Evolutionary conservation across 1,140 invertebrate genomes (phyloP), one percentile per base, ranked within the genome.

Genomic region (Latrodectus geometricus): DNA sequence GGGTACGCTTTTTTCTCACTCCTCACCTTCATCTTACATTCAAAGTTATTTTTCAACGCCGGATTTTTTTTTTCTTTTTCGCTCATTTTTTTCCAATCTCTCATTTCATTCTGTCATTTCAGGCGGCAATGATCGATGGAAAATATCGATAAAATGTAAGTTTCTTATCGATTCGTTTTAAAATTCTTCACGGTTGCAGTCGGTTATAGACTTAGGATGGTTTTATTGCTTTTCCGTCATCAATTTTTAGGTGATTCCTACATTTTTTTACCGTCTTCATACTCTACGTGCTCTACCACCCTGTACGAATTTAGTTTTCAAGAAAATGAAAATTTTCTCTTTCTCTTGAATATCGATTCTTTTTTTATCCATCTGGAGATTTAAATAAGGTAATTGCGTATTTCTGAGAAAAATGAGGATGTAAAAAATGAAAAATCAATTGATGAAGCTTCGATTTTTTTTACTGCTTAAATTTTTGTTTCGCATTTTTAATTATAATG

Each of bases 131-230:
- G 78, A 80, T 80, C 78, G 78, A 80, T 80, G 48, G 78, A 70
- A 70, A 80, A 69, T 80, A 80, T 80, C 78, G 78, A 80, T 80
- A 80, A 80, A 80, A 80, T 80, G 78, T 80, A 80, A 20, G 78
- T 80, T 80, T 80, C 65, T 14, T 80, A 80, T 80, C 78, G 78
- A 80, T 80, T 80, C 78, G 78, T 80, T 80, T 80, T 80, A 70
- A 80, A 80, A 70, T 80, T 80, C 78, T 70, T 70, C 49, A 70
- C 78, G 48, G 78, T 80, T 23, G 78, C 78, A 69, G 65, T 80
- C 21, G 50, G 17, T 80, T 70, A 75, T 11, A 15, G 48, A 80
- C n/a, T 70, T 50, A 54, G 49, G n/a, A 49, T 54, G 21, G 12
- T 80, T 80, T 80, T 80, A 80, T 80, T 80, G 50, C 65, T 80